A percentile compares a stretch with the other conserved stretches of the same genome.
These are phyloP conservation scores for Lineus longissimus DNA, from an alignment of 1,140 invertebrate genomes.

Conservation along the genomic window DNA sequence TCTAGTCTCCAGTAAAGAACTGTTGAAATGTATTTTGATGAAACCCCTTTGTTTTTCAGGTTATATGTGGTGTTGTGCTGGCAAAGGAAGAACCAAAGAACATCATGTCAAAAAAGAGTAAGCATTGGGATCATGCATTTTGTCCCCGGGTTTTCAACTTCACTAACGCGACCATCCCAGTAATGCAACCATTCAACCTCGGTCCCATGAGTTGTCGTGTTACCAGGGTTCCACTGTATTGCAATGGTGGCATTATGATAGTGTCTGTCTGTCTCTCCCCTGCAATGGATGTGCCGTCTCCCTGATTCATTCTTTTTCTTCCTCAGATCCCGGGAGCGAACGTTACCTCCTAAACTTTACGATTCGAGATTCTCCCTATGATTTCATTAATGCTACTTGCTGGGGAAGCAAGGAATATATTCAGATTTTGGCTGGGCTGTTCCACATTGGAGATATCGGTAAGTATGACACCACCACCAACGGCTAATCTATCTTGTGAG, in stretches of 20 bases:
- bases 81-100: conserved; percentile 32
- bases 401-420: conserved; percentile 40
- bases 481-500: too few species aligned
- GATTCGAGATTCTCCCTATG: conserved; percentile 35
- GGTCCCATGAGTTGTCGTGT: too few species aligned
- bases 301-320: neutral
- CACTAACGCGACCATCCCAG: neutral
- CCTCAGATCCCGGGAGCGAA: conserved; percentile 31
- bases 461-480: too few species aligned
- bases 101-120: conserved; percentile 35
- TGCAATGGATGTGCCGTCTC: neutral
- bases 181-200: neutral
- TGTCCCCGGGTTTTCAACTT: too few species aligned
- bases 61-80: conserved; percentile 31
- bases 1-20: too few species aligned
- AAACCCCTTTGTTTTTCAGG: conserved; percentile 22
- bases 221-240: too few species aligned
- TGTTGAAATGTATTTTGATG: too few species aligned
- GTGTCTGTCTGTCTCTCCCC: neutral
- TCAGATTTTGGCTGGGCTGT: conserved; percentile 22
- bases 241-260: too few species aligned
- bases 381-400: conserved; percentile 41
- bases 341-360: conserved; percentile 38
- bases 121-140: neutral
- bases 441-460: conserved; percentile 44